Conservation (phyloP, 2,113 vertebrate genomes). For the Melanostigma gelatinosum region DNA sequence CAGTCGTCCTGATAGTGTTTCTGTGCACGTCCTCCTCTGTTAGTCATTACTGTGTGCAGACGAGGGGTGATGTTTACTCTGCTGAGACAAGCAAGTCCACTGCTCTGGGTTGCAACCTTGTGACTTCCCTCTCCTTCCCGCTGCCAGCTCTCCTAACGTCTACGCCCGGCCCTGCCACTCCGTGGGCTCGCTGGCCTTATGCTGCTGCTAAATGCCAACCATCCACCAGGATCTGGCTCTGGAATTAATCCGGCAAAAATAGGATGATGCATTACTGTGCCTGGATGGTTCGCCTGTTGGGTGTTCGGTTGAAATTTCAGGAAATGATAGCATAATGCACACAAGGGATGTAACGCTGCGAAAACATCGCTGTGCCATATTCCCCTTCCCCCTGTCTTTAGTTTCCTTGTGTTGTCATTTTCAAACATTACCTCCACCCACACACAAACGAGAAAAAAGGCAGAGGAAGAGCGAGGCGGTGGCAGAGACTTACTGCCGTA, state of each 20-base stretch:
- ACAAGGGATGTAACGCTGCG: conserved; percentile 66
- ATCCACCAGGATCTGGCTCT: conserved; percentile 32
- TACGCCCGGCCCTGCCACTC: conserved; percentile 67
- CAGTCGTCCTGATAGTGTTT: conserved; percentile 76
- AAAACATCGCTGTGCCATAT: conserved; percentile 56
- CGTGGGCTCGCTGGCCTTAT: conserved; percentile 37
- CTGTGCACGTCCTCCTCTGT: conserved; percentile 79
- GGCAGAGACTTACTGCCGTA: conserved; percentile 61
- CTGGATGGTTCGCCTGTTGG: conserved; percentile 51
- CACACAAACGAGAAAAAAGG: conserved; percentile 43
- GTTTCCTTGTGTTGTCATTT: conserved; percentile 72
- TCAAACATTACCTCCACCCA: conserved; percentile 72
- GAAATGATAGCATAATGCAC: conserved; percentile 70
- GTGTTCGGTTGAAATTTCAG: conserved; percentile 67
- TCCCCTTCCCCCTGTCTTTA: conserved; percentile 63
- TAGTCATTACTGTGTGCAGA: conserved; percentile 85
- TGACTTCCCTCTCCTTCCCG: conserved; percentile 79
- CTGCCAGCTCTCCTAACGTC: conserved; percentile 78
- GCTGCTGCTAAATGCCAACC: conserved; percentile 40
- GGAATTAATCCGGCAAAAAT: conserved; percentile 32
- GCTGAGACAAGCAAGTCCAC: conserved; percentile 84
- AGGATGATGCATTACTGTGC: conserved; percentile 26
- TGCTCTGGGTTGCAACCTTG: conserved; percentile 83
- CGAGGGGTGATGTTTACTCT: conserved; percentile 82
- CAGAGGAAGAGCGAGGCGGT: conserved; percentile 36